Evolutionary conservation across 2,113 vertebrate genomes (phyloP).

Genomic region (Megaceryle maxima): DNA sequence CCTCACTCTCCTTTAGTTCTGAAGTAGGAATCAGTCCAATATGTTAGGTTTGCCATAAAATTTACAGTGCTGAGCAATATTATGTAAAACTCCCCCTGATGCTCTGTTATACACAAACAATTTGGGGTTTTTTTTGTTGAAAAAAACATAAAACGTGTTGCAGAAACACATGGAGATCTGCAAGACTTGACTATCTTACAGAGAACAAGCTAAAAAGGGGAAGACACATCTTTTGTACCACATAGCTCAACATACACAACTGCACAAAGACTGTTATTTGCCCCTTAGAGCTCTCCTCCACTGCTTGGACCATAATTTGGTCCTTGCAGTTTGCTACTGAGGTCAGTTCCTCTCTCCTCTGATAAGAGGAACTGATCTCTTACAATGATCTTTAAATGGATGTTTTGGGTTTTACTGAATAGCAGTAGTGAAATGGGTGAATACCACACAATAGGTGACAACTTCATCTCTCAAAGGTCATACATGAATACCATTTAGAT

Average conservation of each 20-base stretch:
- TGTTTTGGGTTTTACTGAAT: neutral
- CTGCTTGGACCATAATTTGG: neutral
- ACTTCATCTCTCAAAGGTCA: neutral
- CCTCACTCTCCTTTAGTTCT: neutral
- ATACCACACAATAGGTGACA: neutral
- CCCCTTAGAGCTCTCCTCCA: neutral
- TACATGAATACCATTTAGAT: neutral
- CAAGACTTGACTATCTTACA: neutral
- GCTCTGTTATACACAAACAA: neutral
- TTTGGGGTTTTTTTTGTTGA: too few species aligned
- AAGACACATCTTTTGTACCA: neutral
- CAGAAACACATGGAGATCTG: neutral
- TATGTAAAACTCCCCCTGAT: neutral
- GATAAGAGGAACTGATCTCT: neutral
- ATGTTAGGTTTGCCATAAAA: neutral
- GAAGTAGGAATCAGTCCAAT: neutral
- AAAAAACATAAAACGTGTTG: neutral
- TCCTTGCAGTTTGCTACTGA: neutral
- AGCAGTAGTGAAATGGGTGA: neutral
- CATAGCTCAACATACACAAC: too few species aligned
- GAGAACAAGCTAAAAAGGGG: neutral
- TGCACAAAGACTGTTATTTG: neutral
- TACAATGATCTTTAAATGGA: neutral
- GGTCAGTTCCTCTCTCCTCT: neutral
- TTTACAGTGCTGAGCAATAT: neutral